Percentiles rank a stretch among this genome's conserved stretches.
These are phyloP conservation scores for Cottoperca gobio DNA, from an alignment of 2,797 vertebrate species.

Conservation along the genomic window DNA sequence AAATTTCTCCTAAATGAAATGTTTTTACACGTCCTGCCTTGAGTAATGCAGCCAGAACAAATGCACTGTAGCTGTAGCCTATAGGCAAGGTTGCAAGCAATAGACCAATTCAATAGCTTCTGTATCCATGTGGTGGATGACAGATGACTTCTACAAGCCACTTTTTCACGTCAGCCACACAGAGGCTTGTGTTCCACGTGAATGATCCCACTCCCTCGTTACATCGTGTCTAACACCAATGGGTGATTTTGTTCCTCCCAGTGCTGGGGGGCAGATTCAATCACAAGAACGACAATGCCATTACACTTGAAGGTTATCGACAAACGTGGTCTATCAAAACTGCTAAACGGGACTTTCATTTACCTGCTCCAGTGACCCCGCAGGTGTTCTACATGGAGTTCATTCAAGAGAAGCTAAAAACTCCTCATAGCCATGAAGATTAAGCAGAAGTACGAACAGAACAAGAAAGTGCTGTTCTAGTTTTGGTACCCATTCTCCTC, in stretches of 20 bases:
- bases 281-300: conserved; percentile 57
- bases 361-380: conserved; percentile 51
- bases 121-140: conserved; percentile 42
- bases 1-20: conserved; percentile 11
- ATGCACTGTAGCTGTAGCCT: conserved; percentile 26
- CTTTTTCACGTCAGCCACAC: conserved; percentile 21
- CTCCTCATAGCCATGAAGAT: neutral
- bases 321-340: conserved; percentile 40
- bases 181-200: conserved; percentile 35
- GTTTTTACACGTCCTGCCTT: neutral
- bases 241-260: conserved; percentile 39
- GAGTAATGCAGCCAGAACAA: conserved; percentile 22
- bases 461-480: neutral
- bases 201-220: conserved; percentile 24
- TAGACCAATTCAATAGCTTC: conserved; percentile 27
- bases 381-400: neutral
- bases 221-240: conserved; percentile 46
- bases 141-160: conserved; percentile 31
- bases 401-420: conserved; percentile 20
- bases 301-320: conserved; percentile 63
- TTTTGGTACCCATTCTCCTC: no score
- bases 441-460: conserved; percentile 1
- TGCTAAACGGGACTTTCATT: conserved; percentile 53
- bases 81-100: conserved; percentile 19
- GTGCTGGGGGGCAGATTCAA: conserved; percentile 30